A percentile compares a stretch with the other conserved stretches of the same genome.
These are phyloP conservation scores for Caenorhabditis sulstoni DNA, from an alignment of 2,888 invertebrate species.

Conservation along the genomic window DNA sequence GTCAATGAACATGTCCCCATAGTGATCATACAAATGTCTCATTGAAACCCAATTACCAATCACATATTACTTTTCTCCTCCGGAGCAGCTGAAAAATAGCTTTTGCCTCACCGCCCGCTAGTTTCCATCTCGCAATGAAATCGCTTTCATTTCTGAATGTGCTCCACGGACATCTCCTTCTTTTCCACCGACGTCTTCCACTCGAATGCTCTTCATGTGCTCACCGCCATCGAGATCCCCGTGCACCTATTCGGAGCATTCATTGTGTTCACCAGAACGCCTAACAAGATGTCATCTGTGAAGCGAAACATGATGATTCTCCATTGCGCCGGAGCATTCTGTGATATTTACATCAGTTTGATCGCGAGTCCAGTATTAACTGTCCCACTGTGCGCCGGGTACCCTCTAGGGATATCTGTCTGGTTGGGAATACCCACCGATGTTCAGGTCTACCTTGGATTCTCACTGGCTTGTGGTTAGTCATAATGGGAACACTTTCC, in stretches of 20 bases:
- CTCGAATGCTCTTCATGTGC: neutral
- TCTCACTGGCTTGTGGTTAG: neutral
- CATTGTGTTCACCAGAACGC: neutral
- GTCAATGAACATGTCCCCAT: no score
- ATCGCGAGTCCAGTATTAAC: slow-evolving; percentile 11
- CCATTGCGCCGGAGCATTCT: slow-evolving; percentile 9
- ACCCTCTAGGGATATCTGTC: slow-evolving; percentile 15
- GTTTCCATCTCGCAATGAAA: neutral
- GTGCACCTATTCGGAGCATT: slow-evolving; percentile 1
- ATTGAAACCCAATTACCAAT: no score
- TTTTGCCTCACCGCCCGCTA: neutral
- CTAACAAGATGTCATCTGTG: neutral
- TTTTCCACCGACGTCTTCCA: neutral
- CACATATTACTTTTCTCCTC: no score
- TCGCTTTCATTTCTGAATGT: neutral
- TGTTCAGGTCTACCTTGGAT: slow-evolving; percentile 35
- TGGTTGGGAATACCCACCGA: slow-evolving; percentile 4
- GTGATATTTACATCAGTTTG: slow-evolving; percentile 21
- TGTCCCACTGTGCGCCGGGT: slow-evolving; percentile 19
- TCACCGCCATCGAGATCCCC: neutral
- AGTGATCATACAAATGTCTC: no score
- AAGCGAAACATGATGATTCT: slow-evolving; percentile 3
- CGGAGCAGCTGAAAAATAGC: neutral
- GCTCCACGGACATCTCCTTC: neutral
- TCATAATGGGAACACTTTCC: no score